These are phyloP conservation scores for Cydia splendana DNA, from an alignment of 1,140 invertebrate genomes.

Conservation along the genomic window DNA sequence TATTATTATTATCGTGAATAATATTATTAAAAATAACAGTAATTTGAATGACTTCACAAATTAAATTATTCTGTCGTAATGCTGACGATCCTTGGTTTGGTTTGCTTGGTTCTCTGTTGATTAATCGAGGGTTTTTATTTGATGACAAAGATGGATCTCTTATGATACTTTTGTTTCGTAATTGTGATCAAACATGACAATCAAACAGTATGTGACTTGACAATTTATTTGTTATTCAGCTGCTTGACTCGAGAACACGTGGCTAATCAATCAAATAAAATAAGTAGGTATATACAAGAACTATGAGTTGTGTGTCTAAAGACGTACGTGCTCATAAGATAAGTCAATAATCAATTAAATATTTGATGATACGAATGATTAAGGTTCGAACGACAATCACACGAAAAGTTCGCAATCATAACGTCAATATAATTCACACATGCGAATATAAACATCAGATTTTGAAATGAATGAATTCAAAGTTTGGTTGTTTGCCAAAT, in stretches of 20 bases:
- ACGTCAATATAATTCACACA: background rate
- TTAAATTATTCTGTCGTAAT: constrained; percentile 19
- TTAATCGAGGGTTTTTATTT: background rate
- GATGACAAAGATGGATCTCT: constrained; percentile 6
- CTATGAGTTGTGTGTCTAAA: background rate
- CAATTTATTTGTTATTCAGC: background rate
- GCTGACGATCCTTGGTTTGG: constrained; percentile 19
- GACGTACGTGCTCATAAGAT: background rate
- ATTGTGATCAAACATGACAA: background rate
- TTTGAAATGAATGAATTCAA: background rate
- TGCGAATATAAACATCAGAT: background rate
- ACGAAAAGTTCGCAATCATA: background rate
- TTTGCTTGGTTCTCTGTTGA: constrained; percentile 6
- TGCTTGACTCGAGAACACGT: background rate
- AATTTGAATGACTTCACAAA: background rate
- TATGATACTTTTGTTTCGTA: background rate
- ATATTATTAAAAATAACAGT: constrained; percentile 1
- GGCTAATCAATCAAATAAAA: constrained; percentile 4
- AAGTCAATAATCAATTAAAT: background rate
- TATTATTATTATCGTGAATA: background rate
- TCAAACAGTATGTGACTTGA: constrained; percentile 2
- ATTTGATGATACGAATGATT: background rate
- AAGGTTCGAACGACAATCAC: background rate
- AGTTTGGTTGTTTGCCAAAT: constrained; percentile 10
- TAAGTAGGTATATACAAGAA: too few relatives aligned